Evolutionary conservation across 2,113 vertebrate species (phyloP).

Genomic region (Rhineura floridana): DNA sequence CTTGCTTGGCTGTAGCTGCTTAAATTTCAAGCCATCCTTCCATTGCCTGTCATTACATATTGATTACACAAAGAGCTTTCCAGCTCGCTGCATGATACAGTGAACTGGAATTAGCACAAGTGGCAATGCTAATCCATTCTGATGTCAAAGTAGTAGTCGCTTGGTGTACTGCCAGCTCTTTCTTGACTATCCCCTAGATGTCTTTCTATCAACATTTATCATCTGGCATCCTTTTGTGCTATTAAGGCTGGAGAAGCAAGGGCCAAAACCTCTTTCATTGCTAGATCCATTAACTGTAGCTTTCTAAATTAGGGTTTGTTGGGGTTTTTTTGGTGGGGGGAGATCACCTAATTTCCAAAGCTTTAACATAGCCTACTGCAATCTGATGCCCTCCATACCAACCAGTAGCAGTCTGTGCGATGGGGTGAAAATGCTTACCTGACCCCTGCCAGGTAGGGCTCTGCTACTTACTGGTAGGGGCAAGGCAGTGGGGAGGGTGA

Average conservation of each 20-base stretch:
- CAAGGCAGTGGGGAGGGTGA: too few relatives aligned
- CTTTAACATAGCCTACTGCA: not conserved
- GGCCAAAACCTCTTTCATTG: conserved; percentile 17
- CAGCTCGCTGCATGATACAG: conserved; percentile 18
- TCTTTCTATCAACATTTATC: conserved; percentile 47
- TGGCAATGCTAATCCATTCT: conserved; percentile 28
- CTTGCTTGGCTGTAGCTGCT: conserved; percentile 21
- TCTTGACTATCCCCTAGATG: conserved; percentile 1
- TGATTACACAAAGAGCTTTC: conserved; percentile 51
- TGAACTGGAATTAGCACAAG: conserved; percentile 43
- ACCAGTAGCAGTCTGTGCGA: too few relatives aligned
- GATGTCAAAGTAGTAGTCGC: conserved; percentile 2
- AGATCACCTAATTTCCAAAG: not conserved
- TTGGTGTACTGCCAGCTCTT: conserved; percentile 50
- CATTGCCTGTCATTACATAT: conserved; percentile 46
- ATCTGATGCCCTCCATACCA: conserved; percentile 22
- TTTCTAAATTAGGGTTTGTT: not conserved
- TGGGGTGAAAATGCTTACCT: too few relatives aligned
- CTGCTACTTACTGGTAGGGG: too few relatives aligned
- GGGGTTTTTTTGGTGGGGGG: not conserved
- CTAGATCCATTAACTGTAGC: not conserved
- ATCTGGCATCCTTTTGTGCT: conserved; percentile 24
- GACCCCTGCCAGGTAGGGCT: not conserved
- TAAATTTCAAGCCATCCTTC: conserved; percentile 42
- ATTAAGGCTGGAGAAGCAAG: not conserved